These are phyloP conservation scores for Arnoldichthys spilopterus DNA, from an alignment of 2,797 vertebrate species.

Conservation along the genomic window DNA sequence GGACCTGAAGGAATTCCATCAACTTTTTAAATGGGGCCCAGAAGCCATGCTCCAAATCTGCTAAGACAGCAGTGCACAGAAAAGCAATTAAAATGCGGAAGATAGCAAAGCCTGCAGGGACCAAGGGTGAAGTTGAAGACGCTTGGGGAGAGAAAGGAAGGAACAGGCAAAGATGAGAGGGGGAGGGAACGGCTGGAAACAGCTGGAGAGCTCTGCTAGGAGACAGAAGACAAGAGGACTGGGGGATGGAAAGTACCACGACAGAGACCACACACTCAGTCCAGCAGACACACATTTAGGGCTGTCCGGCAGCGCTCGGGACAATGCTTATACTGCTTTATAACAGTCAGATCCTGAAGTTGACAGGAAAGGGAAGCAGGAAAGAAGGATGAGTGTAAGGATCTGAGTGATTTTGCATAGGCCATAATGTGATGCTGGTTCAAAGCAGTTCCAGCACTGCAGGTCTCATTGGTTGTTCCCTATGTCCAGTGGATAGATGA, in stretches of 20 bases:
- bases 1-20: slow-evolving; percentile 29
- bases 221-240: not conserved
- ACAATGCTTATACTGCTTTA: not conserved
- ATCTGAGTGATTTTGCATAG: no score
- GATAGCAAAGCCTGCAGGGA: slow-evolving; percentile 19
- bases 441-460: no score
- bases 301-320: not conserved
- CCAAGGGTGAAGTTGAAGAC: not conserved
- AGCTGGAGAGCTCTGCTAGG: not conserved
- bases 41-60: slow-evolving; percentile 26
- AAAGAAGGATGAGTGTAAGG: no score
- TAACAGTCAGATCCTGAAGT: no score
- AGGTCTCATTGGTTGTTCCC: no score
- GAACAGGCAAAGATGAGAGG: not conserved
- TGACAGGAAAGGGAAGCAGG: no score
- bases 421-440: no score
- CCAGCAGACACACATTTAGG: not conserved
- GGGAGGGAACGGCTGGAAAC: not conserved
- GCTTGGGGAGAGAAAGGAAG: slow-evolving; percentile 3
- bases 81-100: slow-evolving; percentile 1
- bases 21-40: not conserved
- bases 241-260: not conserved
- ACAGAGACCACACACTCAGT: slow-evolving; percentile 1
- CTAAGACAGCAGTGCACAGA: slow-evolving; percentile 14
- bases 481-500: no score